Conservation (phyloP, 2,113 vertebrate species). For the Amphilophus citrinellus region DNA sequence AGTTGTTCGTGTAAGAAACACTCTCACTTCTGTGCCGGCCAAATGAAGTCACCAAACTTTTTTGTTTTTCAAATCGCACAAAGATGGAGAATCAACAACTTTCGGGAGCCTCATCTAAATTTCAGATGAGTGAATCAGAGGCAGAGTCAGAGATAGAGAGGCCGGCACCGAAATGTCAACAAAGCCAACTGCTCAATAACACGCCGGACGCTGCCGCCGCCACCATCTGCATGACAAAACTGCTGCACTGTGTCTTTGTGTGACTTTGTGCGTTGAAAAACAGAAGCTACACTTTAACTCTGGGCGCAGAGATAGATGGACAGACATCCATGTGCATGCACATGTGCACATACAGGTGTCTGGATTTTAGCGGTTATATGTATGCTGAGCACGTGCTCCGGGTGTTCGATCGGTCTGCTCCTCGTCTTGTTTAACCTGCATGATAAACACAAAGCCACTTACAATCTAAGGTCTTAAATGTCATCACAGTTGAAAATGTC, state of each 20-base stretch:
- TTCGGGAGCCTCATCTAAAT: constrained; percentile 64
- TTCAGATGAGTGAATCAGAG: constrained; percentile 77
- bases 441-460: neutral
- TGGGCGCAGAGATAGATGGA: neutral
- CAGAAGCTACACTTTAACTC: neutral
- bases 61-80: constrained; percentile 27
- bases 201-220: constrained; percentile 9
- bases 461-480: neutral
- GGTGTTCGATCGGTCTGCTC: neutral
- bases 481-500: neutral
- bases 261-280: constrained; percentile 18
- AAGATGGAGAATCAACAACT: constrained; percentile 42
- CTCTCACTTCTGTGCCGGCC: neutral
- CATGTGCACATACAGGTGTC: neutral
- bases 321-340: neutral
- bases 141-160: constrained; percentile 58
- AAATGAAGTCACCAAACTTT: constrained; percentile 12
- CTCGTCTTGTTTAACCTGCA: neutral
- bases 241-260: constrained; percentile 21
- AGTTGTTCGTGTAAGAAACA: neutral
- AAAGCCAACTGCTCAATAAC: constrained; percentile 68
- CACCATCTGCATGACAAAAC: constrained; percentile 45
- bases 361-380: neutral
- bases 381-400: neutral
- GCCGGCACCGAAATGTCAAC: constrained; percentile 68